These are phyloP conservation scores for Tetanocera ferruginea DNA, from an alignment of 2,888 invertebrate species.

Conservation along the genomic window DNA sequence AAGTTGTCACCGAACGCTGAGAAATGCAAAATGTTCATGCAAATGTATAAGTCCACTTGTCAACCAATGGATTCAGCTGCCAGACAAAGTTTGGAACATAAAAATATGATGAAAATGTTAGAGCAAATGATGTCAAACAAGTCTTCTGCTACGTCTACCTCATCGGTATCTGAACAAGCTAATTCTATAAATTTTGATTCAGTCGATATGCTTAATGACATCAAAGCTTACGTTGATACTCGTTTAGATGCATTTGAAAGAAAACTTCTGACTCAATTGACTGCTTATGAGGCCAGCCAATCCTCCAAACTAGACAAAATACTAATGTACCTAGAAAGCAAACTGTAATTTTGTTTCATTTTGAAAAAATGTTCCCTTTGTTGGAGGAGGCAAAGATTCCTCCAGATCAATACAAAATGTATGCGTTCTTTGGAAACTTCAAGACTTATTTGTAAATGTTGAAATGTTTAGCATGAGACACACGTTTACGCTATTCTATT, in stretches of 20 bases:
- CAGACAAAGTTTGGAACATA: background rate
- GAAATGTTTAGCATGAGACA: too few relatives aligned
- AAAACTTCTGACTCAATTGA: conserved; percentile 54
- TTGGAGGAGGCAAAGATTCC: too few relatives aligned
- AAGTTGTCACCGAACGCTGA: conserved; percentile 56
- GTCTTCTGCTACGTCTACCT: background rate
- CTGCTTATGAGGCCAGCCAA: conserved; percentile 57
- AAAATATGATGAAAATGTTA: conserved; percentile 26
- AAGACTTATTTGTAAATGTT: background rate
- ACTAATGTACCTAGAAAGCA: conserved; percentile 55
- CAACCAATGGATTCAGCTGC: conserved; percentile 16
- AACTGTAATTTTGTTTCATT: background rate
- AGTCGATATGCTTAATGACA: background rate
- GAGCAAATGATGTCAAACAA: conserved; percentile 36
- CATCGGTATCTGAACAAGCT: background rate
- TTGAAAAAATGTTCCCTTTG: too few relatives aligned
- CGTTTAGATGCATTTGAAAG: conserved; percentile 57
- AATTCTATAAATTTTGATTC: background rate
- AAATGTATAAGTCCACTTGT: conserved; percentile 36
- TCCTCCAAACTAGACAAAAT: conserved; percentile 61
- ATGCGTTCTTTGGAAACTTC: background rate
- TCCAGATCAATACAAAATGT: background rate
- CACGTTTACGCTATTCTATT: too few relatives aligned
- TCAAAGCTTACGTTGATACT: conserved; percentile 57
- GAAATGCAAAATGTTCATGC: conserved; percentile 61